phyloP scores from a whole-genome alignment of 2,113 vertebrate genomes.

The Pholis gunnellus region DNA sequence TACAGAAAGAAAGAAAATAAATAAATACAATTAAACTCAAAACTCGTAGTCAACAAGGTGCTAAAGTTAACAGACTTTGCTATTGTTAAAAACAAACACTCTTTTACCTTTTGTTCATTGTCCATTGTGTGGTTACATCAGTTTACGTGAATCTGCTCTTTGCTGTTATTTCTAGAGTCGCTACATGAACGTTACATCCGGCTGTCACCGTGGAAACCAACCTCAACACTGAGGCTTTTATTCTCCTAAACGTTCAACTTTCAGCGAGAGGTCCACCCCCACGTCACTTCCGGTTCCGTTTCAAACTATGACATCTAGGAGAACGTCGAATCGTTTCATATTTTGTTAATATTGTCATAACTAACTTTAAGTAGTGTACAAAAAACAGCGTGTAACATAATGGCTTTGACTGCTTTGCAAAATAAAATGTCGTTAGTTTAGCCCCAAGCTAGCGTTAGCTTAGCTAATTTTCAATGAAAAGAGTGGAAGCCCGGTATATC shows the following conservation, averaged over 20 bases:
- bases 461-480: background rate
- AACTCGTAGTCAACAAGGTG: too few relatives aligned
- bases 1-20: background rate
- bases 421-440: background rate
- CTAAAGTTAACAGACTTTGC: too few relatives aligned
- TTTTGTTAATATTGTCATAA: background rate
- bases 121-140: constrained; percentile 7
- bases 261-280: fast-evolving
- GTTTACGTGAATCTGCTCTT: background rate
- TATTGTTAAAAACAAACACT: too few relatives aligned
- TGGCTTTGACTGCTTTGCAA: background rate
- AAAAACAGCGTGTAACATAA: background rate
- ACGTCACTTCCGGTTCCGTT: constrained; percentile 6
- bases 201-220: constrained; percentile 16
- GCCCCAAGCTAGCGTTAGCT: too few relatives aligned
- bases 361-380: background rate
- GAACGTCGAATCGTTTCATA: background rate
- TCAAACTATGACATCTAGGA: background rate
- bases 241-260: background rate
- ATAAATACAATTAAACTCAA: background rate
- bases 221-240: constrained; percentile 2
- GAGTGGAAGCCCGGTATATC: background rate
- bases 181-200: background rate
- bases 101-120: constrained; percentile 12
- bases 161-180: too few relatives aligned